Percentiles rank a stretch among this genome's conserved stretches.
Evolutionary conservation across 2,888 invertebrate genomes (phyloP).

Genomic region (Hypena proboscidalis): DNA sequence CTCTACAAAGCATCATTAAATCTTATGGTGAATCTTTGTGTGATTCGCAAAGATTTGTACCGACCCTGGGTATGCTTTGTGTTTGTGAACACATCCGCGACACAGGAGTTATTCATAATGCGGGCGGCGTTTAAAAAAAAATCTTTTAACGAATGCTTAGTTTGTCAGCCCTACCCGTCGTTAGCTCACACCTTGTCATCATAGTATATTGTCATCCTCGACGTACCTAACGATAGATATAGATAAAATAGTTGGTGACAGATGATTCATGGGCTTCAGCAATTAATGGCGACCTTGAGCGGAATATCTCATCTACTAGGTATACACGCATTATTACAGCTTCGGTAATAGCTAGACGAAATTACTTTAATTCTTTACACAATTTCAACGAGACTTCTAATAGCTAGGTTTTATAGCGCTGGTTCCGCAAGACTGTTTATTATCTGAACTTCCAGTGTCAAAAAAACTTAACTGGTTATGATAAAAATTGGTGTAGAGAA

Average conservation of each 20-base stretch:
- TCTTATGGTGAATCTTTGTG: no score
- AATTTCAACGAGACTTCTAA: neutral
- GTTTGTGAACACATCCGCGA: no score
- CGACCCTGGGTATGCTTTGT: no score
- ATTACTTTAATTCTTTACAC: constrained; percentile 4
- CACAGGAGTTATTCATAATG: no score
- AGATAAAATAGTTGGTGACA: constrained; percentile 30
- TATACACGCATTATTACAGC: constrained; percentile 20
- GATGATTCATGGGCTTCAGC: constrained; percentile 40
- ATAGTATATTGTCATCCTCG: constrained; percentile 32
- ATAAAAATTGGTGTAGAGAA: no score
- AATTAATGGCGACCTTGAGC: constrained; percentile 42
- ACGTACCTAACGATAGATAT: constrained; percentile 10
- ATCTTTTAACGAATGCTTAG: neutral
- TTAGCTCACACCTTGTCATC: constrained; percentile 36
- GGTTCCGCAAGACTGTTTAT: no score
- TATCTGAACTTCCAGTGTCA: no score
- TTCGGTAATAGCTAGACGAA: constrained; percentile 15
- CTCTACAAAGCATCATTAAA: no score
- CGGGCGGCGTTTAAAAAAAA: neutral
- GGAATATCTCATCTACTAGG: constrained; percentile 37
- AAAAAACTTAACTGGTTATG: no score
- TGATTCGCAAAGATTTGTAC: no score
- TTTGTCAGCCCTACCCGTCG: constrained; percentile 23
- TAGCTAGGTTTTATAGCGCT: no score